Conservation (phyloP, 2,113 vertebrate species). For the Corapipo altera region DNA sequence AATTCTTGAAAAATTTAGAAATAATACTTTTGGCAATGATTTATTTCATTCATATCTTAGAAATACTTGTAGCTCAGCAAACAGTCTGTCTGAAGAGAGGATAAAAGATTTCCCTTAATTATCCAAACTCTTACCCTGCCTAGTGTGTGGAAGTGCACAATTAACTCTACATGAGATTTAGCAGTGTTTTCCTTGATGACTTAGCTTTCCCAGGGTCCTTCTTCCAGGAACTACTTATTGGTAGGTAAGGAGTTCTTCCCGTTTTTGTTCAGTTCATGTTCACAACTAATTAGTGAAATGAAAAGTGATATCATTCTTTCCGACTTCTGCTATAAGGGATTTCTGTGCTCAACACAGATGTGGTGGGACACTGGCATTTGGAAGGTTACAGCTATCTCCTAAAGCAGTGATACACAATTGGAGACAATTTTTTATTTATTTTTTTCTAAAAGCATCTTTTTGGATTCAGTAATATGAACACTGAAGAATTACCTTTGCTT, state of each 20-base stretch:
- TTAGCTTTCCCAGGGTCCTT: not conserved
- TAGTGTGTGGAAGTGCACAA: not conserved
- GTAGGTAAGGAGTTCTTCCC: not conserved
- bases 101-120: not conserved
- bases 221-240: not conserved
- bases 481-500: not conserved
- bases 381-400: not conserved
- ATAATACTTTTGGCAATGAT: not conserved
- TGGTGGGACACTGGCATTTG: not conserved
- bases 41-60: not conserved
- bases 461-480: not conserved
- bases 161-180: not conserved
- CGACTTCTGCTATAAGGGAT: not conserved
- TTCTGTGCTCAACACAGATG: not conserved
- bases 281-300: not conserved
- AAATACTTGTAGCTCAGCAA: not conserved
- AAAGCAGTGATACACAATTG: not conserved
- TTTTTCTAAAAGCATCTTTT: not conserved
- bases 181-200: not conserved
- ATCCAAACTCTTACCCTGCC: not conserved
- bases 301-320: not conserved
- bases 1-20: not conserved
- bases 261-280: not conserved
- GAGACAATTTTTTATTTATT: not conserved
- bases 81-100: not conserved